These are phyloP conservation scores for Latrodectus geometricus DNA, from an alignment of 1,140 invertebrate species.

Conservation along the genomic window DNA sequence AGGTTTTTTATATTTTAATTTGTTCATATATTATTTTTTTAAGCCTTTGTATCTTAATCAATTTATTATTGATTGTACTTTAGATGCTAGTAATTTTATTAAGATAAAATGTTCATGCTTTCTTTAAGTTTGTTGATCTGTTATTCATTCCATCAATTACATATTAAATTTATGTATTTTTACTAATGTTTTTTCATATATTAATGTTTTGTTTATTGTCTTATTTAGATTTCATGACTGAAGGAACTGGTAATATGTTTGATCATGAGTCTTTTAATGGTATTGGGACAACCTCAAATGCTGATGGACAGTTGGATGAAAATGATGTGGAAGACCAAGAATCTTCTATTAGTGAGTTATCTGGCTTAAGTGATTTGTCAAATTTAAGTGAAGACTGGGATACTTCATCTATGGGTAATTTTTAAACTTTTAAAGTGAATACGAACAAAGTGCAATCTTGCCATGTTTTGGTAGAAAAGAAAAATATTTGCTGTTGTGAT, in stretches of 20 bases:
- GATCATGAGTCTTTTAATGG: conserved; percentile 25
- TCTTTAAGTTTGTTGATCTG: background rate
- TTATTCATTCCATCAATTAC: conserved; percentile 31
- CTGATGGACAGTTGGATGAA: conserved; percentile 66
- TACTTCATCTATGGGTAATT: conserved; percentile 70
- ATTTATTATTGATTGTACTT: too few relatives aligned
- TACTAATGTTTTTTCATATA: background rate
- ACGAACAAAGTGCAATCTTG: background rate
- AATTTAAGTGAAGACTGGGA: conserved; percentile 78
- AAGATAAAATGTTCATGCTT: too few relatives aligned
- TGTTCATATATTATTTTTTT: too few relatives aligned
- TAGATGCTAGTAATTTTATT: too few relatives aligned
- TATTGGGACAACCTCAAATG: background rate
- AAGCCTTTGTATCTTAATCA: too few relatives aligned
- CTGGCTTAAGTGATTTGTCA: conserved; percentile 77
- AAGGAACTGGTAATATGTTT: background rate
- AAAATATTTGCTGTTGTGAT: too few relatives aligned
- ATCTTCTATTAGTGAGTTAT: conserved; percentile 77
- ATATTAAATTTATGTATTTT: conserved; percentile 13
- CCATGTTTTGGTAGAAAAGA: too few relatives aligned
- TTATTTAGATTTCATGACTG: conserved; percentile 14
- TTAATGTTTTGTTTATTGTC: background rate
- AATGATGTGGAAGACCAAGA: conserved; percentile 76
- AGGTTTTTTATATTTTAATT: too few relatives aligned
- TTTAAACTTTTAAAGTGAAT: conserved; percentile 63